These are phyloP conservation scores for Amblyopsis hoosieri DNA, from an alignment of 2,797 vertebrate genomes.

Conservation along the genomic window DNA sequence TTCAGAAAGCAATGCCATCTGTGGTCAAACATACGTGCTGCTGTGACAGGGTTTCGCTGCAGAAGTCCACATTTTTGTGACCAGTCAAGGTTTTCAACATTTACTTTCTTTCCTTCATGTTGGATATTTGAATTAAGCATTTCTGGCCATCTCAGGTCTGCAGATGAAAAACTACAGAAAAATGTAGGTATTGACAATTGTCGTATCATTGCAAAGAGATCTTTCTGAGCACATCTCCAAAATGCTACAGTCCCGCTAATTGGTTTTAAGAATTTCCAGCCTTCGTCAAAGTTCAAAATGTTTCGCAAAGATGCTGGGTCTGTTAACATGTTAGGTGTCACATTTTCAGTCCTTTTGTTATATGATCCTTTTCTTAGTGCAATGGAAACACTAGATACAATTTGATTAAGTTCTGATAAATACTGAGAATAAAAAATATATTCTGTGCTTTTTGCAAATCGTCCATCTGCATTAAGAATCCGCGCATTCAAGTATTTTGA, in stretches of 20 bases:
- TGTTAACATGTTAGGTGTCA: neutral
- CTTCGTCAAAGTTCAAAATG: neutral
- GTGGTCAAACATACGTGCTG: constrained; percentile 24
- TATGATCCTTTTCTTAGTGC: constrained; percentile 5
- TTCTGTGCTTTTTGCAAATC: neutral
- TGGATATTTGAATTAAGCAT: neutral
- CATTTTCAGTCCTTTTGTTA: neutral
- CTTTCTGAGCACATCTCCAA: neutral
- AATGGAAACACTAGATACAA: constrained; percentile 10
- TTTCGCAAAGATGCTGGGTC: neutral
- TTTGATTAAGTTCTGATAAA: constrained; percentile 6
- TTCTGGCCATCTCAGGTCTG: constrained; percentile 25
- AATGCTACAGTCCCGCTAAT: neutral
- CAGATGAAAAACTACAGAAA: neutral
- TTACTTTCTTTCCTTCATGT: neutral
- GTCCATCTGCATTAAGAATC: constrained; percentile 9
- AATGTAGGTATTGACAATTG: neutral
- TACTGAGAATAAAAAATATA: neutral
- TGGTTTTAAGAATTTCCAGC: neutral
- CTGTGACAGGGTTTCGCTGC: constrained; percentile 7
- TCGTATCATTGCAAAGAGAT: neutral
- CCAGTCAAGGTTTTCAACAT: constrained; percentile 9
- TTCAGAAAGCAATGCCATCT: constrained; percentile 9
- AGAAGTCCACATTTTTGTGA: constrained; percentile 8
- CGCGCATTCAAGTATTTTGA: neutral